Evolutionary conservation across 2,797 vertebrate genomes (phyloP), one percentile per base, ranked within the genome.

Genomic region (Rhabdomys pumilio): DNA sequence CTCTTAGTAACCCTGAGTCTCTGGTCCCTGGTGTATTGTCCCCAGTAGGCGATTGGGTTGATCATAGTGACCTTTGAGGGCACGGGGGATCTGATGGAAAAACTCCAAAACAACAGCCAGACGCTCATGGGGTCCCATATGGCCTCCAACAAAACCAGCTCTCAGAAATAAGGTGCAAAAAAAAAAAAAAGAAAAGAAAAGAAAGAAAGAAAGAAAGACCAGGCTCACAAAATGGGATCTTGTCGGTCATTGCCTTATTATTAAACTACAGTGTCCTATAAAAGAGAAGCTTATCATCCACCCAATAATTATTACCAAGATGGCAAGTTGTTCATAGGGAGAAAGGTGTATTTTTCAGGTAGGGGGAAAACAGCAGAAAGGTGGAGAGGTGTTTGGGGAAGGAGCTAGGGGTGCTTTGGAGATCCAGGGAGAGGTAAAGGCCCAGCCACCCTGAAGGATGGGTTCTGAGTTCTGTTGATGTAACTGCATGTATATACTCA

Each of bases 171-270:
- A 2, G 61, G 14, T 69, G 83, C 29, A 79, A 53, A 50, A 83
- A 59, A 50, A 80, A 57, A 53, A 79, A 61, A 20, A 38, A 38
- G 38, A 38, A 38, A 38, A 38, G 38, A 2, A 38, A 38, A 38
- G 17, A 63, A 63, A 63, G 12, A 31, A 80, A 57, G 38, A 38
- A 2, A 38, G 38, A 38, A 2, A 38, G 12, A 34, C 29, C 34
- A 65, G 22, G 69, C 85, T 72, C 29, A 29, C 57, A 59, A 50
- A 65, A 44, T 7, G 53, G 80, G 65, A 81, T 82, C 89, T 89
- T 87, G 92, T 95, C 89, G 3, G 61, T 77, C 31, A 34, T 75
- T 47, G 69, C 92, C 82, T 89, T 69, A 53, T 85, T 24, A 41
- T 44, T 41, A 91, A 94, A 77, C 95, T 63, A 67, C 80, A 61